Evolutionary conservation across 2,797 vertebrate species (phyloP), one percentile per base, ranked within the genome.

Genomic region (Sebastes paucispinis): DNA sequence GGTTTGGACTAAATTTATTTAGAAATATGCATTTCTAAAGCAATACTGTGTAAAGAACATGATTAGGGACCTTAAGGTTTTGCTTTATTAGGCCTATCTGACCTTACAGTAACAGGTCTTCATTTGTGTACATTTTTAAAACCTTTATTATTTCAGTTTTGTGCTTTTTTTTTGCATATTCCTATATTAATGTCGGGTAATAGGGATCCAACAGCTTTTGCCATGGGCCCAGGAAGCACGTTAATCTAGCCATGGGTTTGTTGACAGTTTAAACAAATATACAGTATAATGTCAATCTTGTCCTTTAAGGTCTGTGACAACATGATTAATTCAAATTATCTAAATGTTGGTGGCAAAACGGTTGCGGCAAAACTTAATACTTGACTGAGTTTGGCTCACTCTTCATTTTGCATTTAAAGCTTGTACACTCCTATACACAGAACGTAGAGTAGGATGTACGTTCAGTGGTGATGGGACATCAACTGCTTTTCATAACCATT

Each of bases 401-500:
- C 10, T 63, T 73, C 14, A 59, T 22, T 65, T 39, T 3, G 47
- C 29, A 47, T 6, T 22, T 8, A 18, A 75, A 18, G 13, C 22
- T 13, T 69, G 18, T 65, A 29, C 11, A 77, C 29, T 32, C 18
- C 8, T 5, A 47, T 13, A 39, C 54, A 62, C 24, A 75, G 18
- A 39, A 60, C n/a, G 43, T 58, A 55, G 8, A 62, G 39, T 6
- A 73, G 31, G 79, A 58, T 83, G 59, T 58, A 63, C 73, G 59
- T 79, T 93, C 81, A 89, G 88, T 85, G 79, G 82, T 87, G 77
- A 92, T 94, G 92, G 91, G 93, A 93, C 91, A 92, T 75, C 55
- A 63, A 65, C 55, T 79, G 76, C 63, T 88, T 82, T 81, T 84
- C 43, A 36, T 64, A 29, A 62, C 7, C 14, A 73, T 55, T 67